phyloP scores from a whole-genome alignment of 2,797 vertebrate genomes.

The Sarcophilus harrisii region DNA sequence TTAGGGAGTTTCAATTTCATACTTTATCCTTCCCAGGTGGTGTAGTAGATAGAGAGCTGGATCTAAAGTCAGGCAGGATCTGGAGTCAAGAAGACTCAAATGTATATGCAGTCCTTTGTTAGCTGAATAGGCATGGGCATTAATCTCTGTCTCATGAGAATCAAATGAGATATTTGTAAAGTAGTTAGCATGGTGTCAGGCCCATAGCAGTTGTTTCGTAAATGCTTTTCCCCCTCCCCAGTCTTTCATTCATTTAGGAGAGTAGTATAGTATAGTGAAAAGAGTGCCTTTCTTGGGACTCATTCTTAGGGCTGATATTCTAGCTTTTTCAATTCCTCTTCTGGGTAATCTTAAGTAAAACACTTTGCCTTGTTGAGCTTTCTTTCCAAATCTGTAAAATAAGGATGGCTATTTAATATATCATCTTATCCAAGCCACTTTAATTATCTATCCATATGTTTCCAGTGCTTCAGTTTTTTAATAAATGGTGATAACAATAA shows the following conservation, averaged over 20 bases:
- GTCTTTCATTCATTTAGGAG: background rate
- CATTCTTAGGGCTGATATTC: background rate
- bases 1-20: background rate
- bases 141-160: background rate
- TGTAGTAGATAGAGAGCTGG: background rate
- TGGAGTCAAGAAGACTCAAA: background rate
- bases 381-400: background rate
- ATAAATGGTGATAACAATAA: background rate
- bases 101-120: background rate
- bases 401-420: background rate
- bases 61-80: background rate
- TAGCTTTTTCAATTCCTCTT: background rate
- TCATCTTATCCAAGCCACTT: background rate
- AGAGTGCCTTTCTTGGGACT: background rate
- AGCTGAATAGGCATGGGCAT: background rate
- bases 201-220: background rate
- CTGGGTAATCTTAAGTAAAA: background rate
- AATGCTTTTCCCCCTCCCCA: background rate
- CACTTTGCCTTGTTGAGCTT: background rate
- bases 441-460: background rate
- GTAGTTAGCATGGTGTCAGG: background rate
- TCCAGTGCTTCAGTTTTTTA: background rate
- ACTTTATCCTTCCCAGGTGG: background rate
- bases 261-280: background rate
- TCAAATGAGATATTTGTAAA: background rate